Evolutionary conservation across 2,113 vertebrate genomes (phyloP), one percentile per base, ranked within the genome.

Genomic region (Saccopteryx leptura): DNA sequence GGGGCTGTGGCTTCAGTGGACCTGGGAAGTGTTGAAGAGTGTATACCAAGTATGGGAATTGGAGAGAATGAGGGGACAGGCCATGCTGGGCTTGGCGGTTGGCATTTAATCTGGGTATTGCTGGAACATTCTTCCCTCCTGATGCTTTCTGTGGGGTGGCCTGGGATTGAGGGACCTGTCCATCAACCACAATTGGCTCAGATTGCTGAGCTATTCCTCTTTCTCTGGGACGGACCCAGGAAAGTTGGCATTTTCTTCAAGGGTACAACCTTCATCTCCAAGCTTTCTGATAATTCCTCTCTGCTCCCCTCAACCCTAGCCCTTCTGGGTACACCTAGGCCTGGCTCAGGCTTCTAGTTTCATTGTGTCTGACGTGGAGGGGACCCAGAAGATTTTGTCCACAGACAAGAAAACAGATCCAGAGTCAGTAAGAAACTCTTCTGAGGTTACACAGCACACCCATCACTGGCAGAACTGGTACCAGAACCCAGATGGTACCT

Each of bases 371-470:
- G 48, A 71, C 65, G 10, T 46, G 74, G 80, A 81, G 63, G 78
- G 39, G 52, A 94, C 61, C 31, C 63, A 58, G 33, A 71, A 33
- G 66, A 66, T 65, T 26, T 31, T 23, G 24, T 50, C 54, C 60
- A 65, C 52, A 68, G 80, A 48, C 7, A 75, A 69, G 31, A 54
- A 91, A 75, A 60, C 12, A 26, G 92, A 19, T 68, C 66, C 60
- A 90, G 92, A 93, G 81, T 56, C 9, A 52, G 63, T 21, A 33
- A 56, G 92, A 79, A 39, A 61, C 63, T 74, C 72, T 90, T 74
- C 46, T 7, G 50, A 71, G 56, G 50, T 85, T 31, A 65, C 95
- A 66, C 26, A 52, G 90, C 82, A 28, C 46, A 31, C 5, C 15
- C 5, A 1, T 15, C 4, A 2, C 48, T 2, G 61, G 52, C 24